phyloP scores from a whole-genome alignment of 2,888 invertebrate species.

The Spisula solida region DNA sequence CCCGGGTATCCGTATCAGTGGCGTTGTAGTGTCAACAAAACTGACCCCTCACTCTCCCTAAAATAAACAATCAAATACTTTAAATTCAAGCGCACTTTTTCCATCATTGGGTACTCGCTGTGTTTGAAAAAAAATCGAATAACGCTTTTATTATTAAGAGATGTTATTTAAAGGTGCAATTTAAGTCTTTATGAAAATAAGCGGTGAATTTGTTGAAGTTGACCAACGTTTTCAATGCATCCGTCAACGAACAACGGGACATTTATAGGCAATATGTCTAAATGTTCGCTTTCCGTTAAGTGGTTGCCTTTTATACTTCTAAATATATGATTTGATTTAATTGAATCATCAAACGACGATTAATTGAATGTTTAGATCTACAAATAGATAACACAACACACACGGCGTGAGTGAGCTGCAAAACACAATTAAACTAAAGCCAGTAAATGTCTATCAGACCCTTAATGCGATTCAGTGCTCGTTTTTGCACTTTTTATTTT shows the following conservation, averaged over 20 bases:
- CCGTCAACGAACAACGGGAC: slow-evolving; percentile 15
- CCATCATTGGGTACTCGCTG: slow-evolving; percentile 11
- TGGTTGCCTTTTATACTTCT: slow-evolving; percentile 26
- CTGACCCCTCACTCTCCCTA: slow-evolving; percentile 41
- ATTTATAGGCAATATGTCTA: slow-evolving; percentile 28
- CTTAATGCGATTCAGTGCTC: background rate
- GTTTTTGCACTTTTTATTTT: background rate
- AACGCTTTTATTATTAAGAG: slow-evolving; percentile 29
- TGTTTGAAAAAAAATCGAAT: slow-evolving; percentile 20
- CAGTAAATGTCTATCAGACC: background rate
- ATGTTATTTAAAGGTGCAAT: slow-evolving; percentile 38
- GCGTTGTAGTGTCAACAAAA: slow-evolving; percentile 56
- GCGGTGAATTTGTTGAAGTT: slow-evolving; percentile 30
- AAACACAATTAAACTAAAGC: background rate
- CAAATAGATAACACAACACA: background rate
- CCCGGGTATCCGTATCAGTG: slow-evolving; percentile 31
- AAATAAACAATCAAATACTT: slow-evolving; percentile 45
- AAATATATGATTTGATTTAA: slow-evolving; percentile 35
- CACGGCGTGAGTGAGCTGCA: background rate
- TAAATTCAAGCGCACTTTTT: slow-evolving; percentile 9
- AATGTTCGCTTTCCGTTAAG: background rate
- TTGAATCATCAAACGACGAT: slow-evolving; percentile 38
- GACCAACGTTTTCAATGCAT: slow-evolving; percentile 29
- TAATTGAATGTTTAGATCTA: slow-evolving; percentile 1
- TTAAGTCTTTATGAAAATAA: slow-evolving; percentile 40